Percentiles rank a stretch among this genome's conserved stretches.
Conservation (phyloP, 2,113 vertebrate species). For the Melanocharis versteri region DNA sequence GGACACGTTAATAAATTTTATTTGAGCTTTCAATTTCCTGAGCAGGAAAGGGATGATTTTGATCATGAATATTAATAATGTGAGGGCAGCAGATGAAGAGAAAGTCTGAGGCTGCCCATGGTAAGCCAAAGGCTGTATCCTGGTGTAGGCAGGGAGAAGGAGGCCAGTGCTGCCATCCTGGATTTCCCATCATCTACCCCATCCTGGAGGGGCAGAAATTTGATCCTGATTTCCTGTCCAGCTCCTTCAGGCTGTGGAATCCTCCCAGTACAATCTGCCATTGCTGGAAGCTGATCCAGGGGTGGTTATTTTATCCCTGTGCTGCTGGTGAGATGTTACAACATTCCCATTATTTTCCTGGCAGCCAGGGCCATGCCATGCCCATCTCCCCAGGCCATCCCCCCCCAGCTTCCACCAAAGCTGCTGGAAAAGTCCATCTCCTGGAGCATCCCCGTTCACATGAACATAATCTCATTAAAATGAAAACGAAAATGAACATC, state of each 20-base stretch:
- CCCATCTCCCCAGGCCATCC: no score
- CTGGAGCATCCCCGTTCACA: background rate
- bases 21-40: constrained; percentile 13
- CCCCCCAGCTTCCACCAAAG: background rate
- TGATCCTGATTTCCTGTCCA: background rate
- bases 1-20: background rate
- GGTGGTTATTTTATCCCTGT: background rate
- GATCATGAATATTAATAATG: background rate
- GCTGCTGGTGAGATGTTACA: background rate
- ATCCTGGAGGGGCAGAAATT: background rate
- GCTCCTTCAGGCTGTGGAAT: background rate
- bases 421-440: background rate
- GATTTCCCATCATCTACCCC: background rate
- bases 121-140: background rate
- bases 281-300: background rate
- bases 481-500: background rate
- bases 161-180: background rate
- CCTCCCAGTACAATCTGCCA: background rate
- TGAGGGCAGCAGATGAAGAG: background rate
- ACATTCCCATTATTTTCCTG: background rate
- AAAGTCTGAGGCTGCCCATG: background rate
- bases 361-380: background rate
- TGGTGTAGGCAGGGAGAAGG: background rate
- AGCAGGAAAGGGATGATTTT: background rate
- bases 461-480: background rate